Conservation (phyloP, 2,888 invertebrate genomes). For the Drosophila mercatorum region DNA sequence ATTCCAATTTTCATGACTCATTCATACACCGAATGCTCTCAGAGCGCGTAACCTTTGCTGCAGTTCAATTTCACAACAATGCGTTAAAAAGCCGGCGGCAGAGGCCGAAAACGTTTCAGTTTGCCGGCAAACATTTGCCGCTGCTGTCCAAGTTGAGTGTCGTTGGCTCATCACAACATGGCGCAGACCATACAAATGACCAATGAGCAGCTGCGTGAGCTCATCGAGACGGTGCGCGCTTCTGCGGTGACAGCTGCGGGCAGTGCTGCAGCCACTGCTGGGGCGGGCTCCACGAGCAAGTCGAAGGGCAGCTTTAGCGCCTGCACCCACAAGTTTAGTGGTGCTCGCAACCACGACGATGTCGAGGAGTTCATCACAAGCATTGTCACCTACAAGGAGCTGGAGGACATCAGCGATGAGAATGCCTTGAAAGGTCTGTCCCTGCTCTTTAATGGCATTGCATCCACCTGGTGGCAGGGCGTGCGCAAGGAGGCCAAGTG, state of each 20-base stretch:
- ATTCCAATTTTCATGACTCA: background rate
- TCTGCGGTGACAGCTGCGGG: background rate
- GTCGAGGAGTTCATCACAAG: conserved; percentile 81
- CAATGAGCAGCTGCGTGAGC: conserved; percentile 13
- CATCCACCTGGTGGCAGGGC: conserved; percentile 83
- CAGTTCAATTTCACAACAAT: background rate
- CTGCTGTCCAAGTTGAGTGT: background rate
- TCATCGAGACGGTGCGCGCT: conserved; percentile 6
- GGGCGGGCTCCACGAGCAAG: conserved; percentile 34
- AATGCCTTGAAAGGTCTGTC: conserved; percentile 81
- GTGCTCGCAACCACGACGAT: conserved; percentile 77
- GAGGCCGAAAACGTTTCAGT: background rate
- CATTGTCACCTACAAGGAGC: conserved; percentile 79
- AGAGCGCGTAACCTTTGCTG: background rate
- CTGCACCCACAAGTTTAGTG: conserved; percentile 71
- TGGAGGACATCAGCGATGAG: conserved; percentile 79
- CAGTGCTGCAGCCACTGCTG: background rate
- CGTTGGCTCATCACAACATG: background rate
- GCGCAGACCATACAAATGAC: conserved; percentile 13
- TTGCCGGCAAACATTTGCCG: background rate
- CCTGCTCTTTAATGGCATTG: conserved; percentile 75
- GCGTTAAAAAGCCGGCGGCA: background rate
- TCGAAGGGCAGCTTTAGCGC: conserved; percentile 77
- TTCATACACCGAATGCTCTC: background rate
- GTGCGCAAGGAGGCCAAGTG: conserved; percentile 81